Evolutionary conservation across 2,797 vertebrate genomes (phyloP), one percentile per base, ranked within the genome.

Genomic region (Cygnus olor): DNA sequence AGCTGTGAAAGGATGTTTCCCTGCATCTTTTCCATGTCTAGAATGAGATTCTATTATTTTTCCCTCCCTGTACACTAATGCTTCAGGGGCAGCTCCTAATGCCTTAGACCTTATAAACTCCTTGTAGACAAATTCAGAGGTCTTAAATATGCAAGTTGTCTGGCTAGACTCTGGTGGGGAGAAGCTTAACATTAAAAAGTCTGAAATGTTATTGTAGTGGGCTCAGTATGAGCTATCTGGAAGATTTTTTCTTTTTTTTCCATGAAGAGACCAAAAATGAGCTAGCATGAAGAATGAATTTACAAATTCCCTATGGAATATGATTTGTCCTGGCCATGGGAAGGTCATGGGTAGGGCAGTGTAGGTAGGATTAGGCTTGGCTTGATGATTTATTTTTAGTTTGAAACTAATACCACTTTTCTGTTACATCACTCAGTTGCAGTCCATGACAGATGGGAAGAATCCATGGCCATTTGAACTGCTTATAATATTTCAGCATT

Each of bases 401-500:
- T 95, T 93, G 84, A 96, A 95, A 95, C 36, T 65, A 91, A 79
- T 94, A 95, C 94, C 90, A 88, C 24, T 79, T 95, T 90, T 92
- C 72, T 90, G 25, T 91, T 94, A 28, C 32, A 79, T 42, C 74
- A 80, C 74, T 97, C 57, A 34, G 42, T 96, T 95, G 85, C 57
- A 93, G 70, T 54, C 68, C 27, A 84, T 96, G 90, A 95, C 93
- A 96, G 94, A 97, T 97, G 88, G 93, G 91, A 93, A 80, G 83
- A 88, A 79, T 95, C 78, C 82, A 63, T 85, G 93, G 80, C 83
- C 81, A 90, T 83, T 85, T 93, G 73, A 90, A 92, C 87, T 96
- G 85, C 88, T 97, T 96, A 95, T 88, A 95, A 80, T 89, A 95
- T 94, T 96, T 95, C 94, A 96, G 51, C 69, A 54, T 96, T 94